phyloP scores from a whole-genome alignment of 2,797 vertebrate species.

The Clarias fuscus region DNA sequence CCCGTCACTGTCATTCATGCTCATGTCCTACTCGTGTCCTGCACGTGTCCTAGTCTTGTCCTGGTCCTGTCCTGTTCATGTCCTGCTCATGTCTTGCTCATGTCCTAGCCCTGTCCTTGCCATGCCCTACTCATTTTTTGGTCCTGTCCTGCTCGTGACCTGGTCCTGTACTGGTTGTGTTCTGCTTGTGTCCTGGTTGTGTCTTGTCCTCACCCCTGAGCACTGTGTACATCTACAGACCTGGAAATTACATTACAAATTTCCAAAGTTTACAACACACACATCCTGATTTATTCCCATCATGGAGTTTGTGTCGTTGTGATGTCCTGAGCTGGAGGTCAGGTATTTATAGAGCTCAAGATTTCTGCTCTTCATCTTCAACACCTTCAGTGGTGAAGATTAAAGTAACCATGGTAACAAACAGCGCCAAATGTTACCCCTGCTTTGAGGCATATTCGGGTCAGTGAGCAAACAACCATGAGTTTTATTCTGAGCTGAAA shows the following conservation, averaged over 20 bases:
- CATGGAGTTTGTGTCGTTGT: background rate
- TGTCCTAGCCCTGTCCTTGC: no score
- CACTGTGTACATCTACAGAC: background rate
- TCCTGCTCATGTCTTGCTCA: no score
- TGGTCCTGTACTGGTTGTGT: no score
- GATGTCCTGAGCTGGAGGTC: background rate
- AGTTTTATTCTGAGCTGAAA: background rate
- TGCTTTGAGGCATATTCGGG: background rate
- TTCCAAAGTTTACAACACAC: background rate
- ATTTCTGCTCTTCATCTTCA: background rate
- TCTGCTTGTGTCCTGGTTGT: no score
- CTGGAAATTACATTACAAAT: no score
- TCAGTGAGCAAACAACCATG: background rate
- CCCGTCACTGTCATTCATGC: no score
- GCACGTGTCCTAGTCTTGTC: no score
- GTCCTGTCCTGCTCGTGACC: no score
- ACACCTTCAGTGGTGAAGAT: background rate
- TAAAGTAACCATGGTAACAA: background rate
- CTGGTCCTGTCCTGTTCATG: no score
- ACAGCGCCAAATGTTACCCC: background rate
- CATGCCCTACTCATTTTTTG: no score
- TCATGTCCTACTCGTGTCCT: no score
- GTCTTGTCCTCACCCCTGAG: background rate
- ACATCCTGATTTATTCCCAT: background rate
- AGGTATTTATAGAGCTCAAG: background rate